These are phyloP conservation scores for Diachrysia chrysitis DNA, from an alignment of 2,888 invertebrate species.

Conservation along the genomic window DNA sequence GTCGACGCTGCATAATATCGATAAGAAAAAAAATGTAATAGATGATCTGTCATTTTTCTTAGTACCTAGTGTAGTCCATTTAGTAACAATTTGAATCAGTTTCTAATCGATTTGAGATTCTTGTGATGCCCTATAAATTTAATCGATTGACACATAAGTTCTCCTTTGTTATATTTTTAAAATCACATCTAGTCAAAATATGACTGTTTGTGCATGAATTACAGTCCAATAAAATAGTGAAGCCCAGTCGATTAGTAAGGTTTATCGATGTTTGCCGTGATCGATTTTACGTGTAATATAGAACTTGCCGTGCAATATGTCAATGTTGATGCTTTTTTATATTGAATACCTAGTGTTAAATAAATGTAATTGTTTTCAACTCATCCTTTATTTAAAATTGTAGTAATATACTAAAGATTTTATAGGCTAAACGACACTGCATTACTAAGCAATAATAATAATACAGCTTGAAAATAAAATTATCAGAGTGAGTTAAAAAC, in stretches of 20 bases:
- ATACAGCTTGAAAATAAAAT: neutral
- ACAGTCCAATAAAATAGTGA: constrained; percentile 57
- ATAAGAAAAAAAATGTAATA: no score
- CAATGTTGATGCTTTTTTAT: constrained; percentile 50
- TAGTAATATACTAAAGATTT: constrained; percentile 28
- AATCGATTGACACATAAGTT: neutral
- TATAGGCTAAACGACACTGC: constrained; percentile 12
- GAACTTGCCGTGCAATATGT: constrained; percentile 59
- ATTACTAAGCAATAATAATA: neutral
- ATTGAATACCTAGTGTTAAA: constrained; percentile 33
- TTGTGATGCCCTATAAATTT: neutral
- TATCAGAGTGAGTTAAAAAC: constrained; percentile 34
- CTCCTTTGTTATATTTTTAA: constrained; percentile 30
- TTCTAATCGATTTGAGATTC: neutral
- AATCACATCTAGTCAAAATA: constrained; percentile 64
- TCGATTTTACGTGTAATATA: constrained; percentile 38
- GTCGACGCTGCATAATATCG: neutral
- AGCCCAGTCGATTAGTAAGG: constrained; percentile 49
- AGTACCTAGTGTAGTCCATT: constrained; percentile 1
- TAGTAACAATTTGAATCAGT: neutral
- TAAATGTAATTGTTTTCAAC: constrained; percentile 36
- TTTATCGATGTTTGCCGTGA: constrained; percentile 54
- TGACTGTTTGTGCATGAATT: constrained; percentile 42
- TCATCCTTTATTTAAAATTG: constrained; percentile 19
- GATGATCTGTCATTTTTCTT: neutral